These are phyloP conservation scores for Capromys pilorides DNA, from an alignment of 2,797 vertebrate species.

Conservation along the genomic window DNA sequence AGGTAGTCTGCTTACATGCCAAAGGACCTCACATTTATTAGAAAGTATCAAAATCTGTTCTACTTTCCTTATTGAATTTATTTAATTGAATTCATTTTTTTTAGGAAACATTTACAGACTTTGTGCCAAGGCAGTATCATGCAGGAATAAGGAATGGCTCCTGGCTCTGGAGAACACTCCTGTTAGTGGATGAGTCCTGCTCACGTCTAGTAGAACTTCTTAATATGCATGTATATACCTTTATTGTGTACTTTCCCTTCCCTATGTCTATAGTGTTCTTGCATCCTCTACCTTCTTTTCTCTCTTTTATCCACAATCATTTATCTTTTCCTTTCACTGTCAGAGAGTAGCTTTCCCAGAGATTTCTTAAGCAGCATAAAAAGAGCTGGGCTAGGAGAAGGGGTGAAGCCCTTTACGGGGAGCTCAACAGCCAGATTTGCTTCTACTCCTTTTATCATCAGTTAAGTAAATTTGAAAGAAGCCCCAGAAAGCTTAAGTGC, in stretches of 20 bases:
- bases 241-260: not conserved
- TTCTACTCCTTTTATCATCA: slow-evolving; percentile 36
- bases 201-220: not conserved
- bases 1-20: not conserved
- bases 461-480: slow-evolving; percentile 55
- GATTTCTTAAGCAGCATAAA: not conserved
- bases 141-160: not conserved
- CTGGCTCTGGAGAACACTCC: not conserved
- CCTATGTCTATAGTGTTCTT: not conserved
- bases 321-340: not conserved
- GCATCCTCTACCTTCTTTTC: not conserved
- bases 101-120: not conserved
- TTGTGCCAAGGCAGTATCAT: not conserved
- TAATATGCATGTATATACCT: no score
- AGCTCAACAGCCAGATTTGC: not conserved
- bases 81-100: slow-evolving; percentile 25
- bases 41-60: not conserved
- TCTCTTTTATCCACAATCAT: not conserved
- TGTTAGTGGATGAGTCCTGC: not conserved
- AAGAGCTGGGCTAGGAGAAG: not conserved
- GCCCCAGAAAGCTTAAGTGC: slow-evolving; percentile 43
- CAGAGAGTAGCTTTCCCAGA: not conserved
- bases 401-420: rapidly evolving
- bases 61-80: not conserved
- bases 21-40: not conserved